These are phyloP conservation scores for Rhinolophus ferrumequinum DNA, from an alignment of 2,113 vertebrate genomes.

Conservation along the genomic window DNA sequence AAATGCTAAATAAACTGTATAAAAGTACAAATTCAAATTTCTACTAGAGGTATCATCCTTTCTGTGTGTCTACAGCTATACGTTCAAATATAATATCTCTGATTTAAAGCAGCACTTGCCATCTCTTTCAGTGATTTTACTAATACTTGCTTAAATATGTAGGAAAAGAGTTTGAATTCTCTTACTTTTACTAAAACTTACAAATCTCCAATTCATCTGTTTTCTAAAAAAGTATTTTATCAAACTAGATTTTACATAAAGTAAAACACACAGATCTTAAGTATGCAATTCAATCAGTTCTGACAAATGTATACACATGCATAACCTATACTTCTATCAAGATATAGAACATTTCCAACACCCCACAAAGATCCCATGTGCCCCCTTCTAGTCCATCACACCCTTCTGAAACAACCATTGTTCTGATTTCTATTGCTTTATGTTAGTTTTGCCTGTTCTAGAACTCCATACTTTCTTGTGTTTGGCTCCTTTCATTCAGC, in stretches of 20 bases:
- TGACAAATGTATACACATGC: neutral
- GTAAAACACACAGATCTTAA: neutral
- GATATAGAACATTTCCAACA: neutral
- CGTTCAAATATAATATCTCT: neutral
- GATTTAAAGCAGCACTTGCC: neutral
- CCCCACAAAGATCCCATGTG: neutral
- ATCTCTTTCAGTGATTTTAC: neutral
- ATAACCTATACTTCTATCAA: neutral
- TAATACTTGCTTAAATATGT: neutral
- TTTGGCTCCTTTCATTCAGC: conserved; percentile 14
- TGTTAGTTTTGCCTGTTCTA: neutral
- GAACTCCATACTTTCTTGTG: neutral
- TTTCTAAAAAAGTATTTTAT: conserved; percentile 47
- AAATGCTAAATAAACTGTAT: neutral
- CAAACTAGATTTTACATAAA: neutral
- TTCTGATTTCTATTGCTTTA: neutral
- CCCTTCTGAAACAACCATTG: neutral
- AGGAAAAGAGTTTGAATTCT: neutral
- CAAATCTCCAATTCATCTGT: neutral
- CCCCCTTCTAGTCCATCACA: neutral
- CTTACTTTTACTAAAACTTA: neutral
- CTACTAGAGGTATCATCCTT: neutral
- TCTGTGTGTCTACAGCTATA: neutral
- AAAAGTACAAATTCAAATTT: neutral
- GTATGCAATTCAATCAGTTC: neutral